Base-by-base conservation (phyloP, 1,140 invertebrate genomes). In the Polypedilum pembai region DNA sequence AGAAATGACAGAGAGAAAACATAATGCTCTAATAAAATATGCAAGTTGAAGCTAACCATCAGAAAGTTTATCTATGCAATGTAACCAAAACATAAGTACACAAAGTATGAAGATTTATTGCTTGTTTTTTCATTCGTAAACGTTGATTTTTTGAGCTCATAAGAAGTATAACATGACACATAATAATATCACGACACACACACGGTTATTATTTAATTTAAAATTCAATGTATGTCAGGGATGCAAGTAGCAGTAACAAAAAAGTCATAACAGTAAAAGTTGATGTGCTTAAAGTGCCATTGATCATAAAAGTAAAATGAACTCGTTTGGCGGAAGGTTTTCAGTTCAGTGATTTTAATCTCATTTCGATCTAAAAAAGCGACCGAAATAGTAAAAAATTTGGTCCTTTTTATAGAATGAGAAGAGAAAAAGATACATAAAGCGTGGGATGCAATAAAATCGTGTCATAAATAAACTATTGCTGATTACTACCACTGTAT, bases 301-400 rank as follows among this genome's bases (percentile, higher is more conserved):
- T 56, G 45, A 56, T 56, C 45, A 56, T 56, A 56, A 56, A 33
- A 56, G 1, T 56, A 56, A n/a, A 56, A 56, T 15, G 45, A 56
- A 56, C n/a, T n/a, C 45, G 45, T 56, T n/a, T n/a, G n/a, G 45
- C 45, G n/a, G 45, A 56, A n/a, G 45, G 3, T 56, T 56, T 56
- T 56, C 45, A 56, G 45, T 56, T 56, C 45, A 56, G 3, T 56
- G 45, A 56, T 56, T 56, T 56, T n/a, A 56, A 56, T 56, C 45
- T 56, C 45, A 56, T 56, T 56, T 56, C 45, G 45, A n/a, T n/a
- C n/a, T n/a, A n/a, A n/a, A n/a, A n/a, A n/a, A n/a, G n/a, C n/a
- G n/a, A n/a, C n/a, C n/a, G n/a, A n/a, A n/a, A n/a, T n/a, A n/a
- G n/a, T n/a, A n/a, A n/a, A n/a, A n/a, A n/a, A n/a, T n/a, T n/a